Percentiles rank a stretch among this genome's conserved stretches.
phyloP scores from a whole-genome alignment of 2,888 invertebrate genomes.

The Mylabris sibirica region DNA sequence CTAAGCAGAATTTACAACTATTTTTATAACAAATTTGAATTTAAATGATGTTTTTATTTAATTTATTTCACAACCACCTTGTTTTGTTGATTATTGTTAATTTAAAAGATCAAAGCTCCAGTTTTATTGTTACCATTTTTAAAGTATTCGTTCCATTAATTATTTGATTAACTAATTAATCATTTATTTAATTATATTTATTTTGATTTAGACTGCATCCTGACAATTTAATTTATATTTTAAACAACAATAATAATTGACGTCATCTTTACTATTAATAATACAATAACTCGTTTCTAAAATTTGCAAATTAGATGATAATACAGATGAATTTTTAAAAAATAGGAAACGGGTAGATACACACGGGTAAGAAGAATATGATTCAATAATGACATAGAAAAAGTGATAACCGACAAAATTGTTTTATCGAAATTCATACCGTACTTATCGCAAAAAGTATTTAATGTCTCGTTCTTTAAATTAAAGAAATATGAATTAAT shows the following conservation, averaged over 20 bases:
- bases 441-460: conserved; percentile 1
- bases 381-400: conserved; percentile 22
- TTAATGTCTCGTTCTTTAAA: too few species aligned
- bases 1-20: conserved; percentile 51
- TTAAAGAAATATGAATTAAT: neutral
- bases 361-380: neutral
- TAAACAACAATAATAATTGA: conserved; percentile 44
- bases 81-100: conserved; percentile 52
- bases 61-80: conserved; percentile 54
- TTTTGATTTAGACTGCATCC: conserved; percentile 20
- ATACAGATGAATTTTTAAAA: neutral
- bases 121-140: conserved; percentile 12
- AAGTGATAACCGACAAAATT: conserved; percentile 19
- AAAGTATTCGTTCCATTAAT: conserved; percentile 19
- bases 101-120: conserved; percentile 41
- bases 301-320: conserved; percentile 2
- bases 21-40: conserved; percentile 36
- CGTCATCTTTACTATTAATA: conserved; percentile 41
- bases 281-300: conserved; percentile 9
- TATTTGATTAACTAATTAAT: conserved; percentile 14
- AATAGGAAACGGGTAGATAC: neutral
- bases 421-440: neutral
- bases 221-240: conserved; percentile 19
- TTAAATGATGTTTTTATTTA: conserved; percentile 42
- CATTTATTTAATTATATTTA: neutral